Base-by-base conservation (phyloP, 2,888 invertebrate species). In the Sinelater perroti region DNA sequence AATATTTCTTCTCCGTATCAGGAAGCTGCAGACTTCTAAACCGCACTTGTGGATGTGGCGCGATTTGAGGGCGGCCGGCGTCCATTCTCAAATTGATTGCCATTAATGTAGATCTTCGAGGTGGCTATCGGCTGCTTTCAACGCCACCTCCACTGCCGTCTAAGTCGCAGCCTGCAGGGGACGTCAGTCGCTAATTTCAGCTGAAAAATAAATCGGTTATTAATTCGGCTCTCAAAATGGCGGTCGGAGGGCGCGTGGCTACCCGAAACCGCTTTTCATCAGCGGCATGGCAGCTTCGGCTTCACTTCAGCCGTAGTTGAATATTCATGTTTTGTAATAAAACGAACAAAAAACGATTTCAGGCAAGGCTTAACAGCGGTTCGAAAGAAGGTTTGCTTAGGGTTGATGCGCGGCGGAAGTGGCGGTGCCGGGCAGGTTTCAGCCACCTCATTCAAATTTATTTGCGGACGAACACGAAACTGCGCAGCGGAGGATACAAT, bases 1-100 rank as follows among this genome's bases (percentile, higher is more conserved):
- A 69, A 70, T 73, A 73, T 74, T 75, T 72, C 72, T 71, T 68
- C 65, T 68, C 67, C 69, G 70, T 75, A 75, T 75, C 75, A 68
- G 67, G 67, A 69, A 70, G 70, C 70, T 70, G 72, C 75, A 75
- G 73, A 67, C 70, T 66, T 68, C 65, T 62, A 61, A 63, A 64
- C 66, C 60, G 65, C 66, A 61, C 61, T 64, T 63, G 64, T 69
- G 67, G 66, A 75, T 72, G 70, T 73, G 63, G 70, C 70, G 69
- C 65, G 59, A 61, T 61, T 61, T 51, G 51, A 57, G 50, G 60
- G 56, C 59, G 64, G 54, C 64, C 66, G 61, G 63, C 60, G 67
- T 66, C 65, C 64, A 58, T 61, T 49, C 59, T 62, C 56, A 66
- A 67, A 70, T 68, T 70, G 68, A 70, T 70, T 60, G 61, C 67